phyloP scores from a whole-genome alignment of 2,113 vertebrate genomes.

The Morone saxatilis region DNA sequence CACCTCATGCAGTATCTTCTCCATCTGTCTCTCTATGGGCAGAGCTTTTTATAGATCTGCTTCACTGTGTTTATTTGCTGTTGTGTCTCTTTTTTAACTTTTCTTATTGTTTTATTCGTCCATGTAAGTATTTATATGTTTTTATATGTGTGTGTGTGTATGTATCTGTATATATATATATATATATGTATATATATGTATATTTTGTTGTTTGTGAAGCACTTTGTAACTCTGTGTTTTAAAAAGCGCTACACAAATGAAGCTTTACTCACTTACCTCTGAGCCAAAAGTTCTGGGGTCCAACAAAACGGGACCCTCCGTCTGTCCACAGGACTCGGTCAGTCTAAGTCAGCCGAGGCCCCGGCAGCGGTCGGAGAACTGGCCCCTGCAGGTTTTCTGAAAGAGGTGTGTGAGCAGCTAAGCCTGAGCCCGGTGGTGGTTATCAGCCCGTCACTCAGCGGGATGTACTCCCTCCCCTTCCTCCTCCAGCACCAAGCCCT shows the following conservation, averaged over 20 bases:
- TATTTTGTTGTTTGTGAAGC: too few relatives aligned
- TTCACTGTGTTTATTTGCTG: too few relatives aligned
- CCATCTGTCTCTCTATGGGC: not conserved
- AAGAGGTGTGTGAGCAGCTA: constrained; percentile 87
- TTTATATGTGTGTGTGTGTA: too few relatives aligned
- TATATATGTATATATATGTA: too few relatives aligned
- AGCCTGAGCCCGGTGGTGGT: constrained; percentile 86
- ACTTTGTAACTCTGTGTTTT: too few relatives aligned
- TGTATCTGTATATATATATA: too few relatives aligned
- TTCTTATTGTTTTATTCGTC: too few relatives aligned
- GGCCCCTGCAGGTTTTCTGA: constrained; percentile 88
- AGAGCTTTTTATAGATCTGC: too few relatives aligned
- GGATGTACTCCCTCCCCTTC: constrained; percentile 97
- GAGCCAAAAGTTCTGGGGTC: not conserved
- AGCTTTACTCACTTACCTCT: not conserved
- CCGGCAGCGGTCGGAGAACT: constrained; percentile 86
- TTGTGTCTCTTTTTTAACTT: too few relatives aligned
- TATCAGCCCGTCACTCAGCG: constrained; percentile 95
- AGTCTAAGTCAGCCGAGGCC: constrained; percentile 86
- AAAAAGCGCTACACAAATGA: too few relatives aligned
- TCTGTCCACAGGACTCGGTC: constrained; percentile 87
- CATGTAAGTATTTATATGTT: too few relatives aligned
- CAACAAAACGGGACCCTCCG: not conserved
- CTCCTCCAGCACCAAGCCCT: constrained; percentile 86
- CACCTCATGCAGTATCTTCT: not conserved